A percentile compares a stretch with the other conserved stretches of the same genome.
phyloP scores from a whole-genome alignment of 1,140 invertebrate genomes.

The Drosophila neocordata region DNA sequence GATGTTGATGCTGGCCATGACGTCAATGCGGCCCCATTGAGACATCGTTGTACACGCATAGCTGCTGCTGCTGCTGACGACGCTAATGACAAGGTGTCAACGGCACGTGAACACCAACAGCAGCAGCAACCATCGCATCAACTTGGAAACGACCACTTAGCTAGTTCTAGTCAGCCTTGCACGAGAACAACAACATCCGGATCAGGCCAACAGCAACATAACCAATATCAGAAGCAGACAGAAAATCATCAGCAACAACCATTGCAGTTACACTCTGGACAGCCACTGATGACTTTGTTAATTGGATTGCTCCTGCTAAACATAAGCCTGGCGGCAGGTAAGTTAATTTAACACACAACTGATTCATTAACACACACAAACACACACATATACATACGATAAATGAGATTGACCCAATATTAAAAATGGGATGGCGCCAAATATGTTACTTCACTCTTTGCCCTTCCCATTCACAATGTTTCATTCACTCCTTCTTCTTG shows the following conservation, averaged over 20 bases:
- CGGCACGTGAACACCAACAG: conserved; percentile 65
- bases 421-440: conserved; percentile 4
- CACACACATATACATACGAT: neutral
- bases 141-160: conserved; percentile 36
- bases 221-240: too few species aligned
- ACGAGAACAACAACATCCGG: conserved; percentile 34
- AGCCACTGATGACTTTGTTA: conserved; percentile 76
- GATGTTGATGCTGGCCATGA: conserved; percentile 56
- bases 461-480: neutral
- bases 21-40: conserved; percentile 59
- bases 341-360: conserved; percentile 35
- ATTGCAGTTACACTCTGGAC: conserved; percentile 45
- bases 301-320: conserved; percentile 76
- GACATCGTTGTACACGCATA: conserved; percentile 26
- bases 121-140: conserved; percentile 14
- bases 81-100: conserved; percentile 69
- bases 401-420: conserved; percentile 27
- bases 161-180: conserved; percentile 64
- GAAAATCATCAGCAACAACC: conserved; percentile 20
- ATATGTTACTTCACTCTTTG: neutral
- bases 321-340: conserved; percentile 68
- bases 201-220: conserved; percentile 17
- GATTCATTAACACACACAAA: neutral
- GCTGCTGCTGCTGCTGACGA: conserved; percentile 32
- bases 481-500: too few species aligned